phyloP scores from a whole-genome alignment of 1,140 invertebrate species.

The Ooceraea biroi region DNA sequence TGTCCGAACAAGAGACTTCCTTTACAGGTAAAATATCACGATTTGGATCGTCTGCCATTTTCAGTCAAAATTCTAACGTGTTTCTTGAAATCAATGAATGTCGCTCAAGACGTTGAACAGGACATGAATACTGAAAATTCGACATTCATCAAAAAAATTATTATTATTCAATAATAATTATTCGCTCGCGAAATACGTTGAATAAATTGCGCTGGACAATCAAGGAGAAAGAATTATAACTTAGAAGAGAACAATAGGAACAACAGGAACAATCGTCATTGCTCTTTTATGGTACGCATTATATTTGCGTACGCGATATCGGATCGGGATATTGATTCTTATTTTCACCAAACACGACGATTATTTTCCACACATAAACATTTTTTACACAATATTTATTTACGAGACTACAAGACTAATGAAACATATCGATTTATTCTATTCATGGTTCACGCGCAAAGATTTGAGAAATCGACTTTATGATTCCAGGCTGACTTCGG shows the following conservation, averaged over 20 bases:
- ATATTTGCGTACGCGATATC: background rate
- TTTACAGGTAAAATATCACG: slow-evolving; percentile 78
- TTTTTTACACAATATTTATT: slow-evolving; percentile 33
- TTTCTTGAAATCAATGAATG: slow-evolving; percentile 37
- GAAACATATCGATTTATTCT: slow-evolving; percentile 39
- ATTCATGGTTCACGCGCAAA: background rate
- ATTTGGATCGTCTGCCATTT: slow-evolving; percentile 79
- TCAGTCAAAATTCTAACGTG: slow-evolving; percentile 44
- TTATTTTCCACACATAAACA: background rate
- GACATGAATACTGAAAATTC: slow-evolving; percentile 28
- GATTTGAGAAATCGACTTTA: slow-evolving; percentile 27
- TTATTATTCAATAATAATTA: background rate
- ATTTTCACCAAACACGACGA: background rate
- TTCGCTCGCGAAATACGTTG: background rate
- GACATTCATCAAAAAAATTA: background rate
- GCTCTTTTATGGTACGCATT: background rate
- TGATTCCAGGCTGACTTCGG: background rate
- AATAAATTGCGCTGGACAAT: background rate
- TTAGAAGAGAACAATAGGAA: background rate
- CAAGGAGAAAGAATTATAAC: background rate
- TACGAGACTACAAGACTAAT: slow-evolving; percentile 23
- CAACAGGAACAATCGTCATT: background rate
- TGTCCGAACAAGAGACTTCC: slow-evolving; percentile 77
- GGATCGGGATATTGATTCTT: background rate
- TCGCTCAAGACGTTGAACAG: background rate